Evolutionary conservation across 2,797 vertebrate genomes (phyloP).

Genomic region (Hydrophis major): DNA sequence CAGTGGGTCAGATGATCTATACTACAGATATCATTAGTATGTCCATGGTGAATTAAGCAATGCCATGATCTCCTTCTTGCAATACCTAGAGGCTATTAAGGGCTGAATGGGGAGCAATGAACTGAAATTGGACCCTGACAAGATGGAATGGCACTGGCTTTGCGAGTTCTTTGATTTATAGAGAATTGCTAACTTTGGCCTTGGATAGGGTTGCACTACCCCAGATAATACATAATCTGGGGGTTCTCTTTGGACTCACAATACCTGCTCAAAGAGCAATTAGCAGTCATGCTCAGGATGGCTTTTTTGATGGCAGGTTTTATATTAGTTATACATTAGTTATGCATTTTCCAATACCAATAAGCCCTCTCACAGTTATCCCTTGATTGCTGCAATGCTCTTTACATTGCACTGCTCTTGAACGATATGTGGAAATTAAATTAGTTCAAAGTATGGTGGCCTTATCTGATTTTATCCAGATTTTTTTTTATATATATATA

Average conservation of each 20-base stretch:
- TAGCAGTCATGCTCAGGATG: neutral
- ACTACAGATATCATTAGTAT: neutral
- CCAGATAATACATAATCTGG: neutral
- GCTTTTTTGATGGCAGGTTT: neutral
- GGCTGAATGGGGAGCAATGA: neutral
- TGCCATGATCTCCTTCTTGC: neutral
- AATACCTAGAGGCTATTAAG: neutral
- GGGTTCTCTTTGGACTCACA: neutral
- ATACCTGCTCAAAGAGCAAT: neutral
- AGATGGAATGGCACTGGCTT: neutral
- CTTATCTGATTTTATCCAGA: neutral
- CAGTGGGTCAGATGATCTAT: neutral
- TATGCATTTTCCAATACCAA: neutral
- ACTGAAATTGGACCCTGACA: neutral
- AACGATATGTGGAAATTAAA: neutral
- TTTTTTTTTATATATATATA: too few species aligned
- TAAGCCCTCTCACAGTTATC: neutral
- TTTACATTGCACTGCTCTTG: neutral
- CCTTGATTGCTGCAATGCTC: neutral
- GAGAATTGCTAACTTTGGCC: neutral
- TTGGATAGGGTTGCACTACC: neutral
- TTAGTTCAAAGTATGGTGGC: neutral
- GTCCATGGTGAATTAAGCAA: neutral
- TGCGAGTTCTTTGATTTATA: neutral
- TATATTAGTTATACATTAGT: neutral